Evolutionary conservation across 2,113 vertebrate genomes (phyloP), one percentile per base, ranked within the genome.

Genomic region (Garra rufa): DNA sequence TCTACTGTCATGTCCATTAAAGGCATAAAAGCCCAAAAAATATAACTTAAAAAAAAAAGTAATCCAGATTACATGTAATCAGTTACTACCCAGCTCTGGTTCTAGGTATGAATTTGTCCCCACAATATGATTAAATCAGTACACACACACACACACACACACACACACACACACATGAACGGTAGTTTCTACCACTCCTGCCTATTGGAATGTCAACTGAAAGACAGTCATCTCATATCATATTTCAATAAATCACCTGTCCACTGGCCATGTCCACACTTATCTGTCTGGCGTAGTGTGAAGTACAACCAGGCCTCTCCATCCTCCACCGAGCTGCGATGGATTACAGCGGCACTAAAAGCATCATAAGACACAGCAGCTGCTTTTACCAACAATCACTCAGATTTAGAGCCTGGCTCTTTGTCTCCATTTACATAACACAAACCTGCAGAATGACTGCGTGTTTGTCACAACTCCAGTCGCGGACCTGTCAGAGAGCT

Each of bases 191-290:
- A 43, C 6, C 5, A 28, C 21, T 43, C 2, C 30, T 26, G 13
- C 34, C 50, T 57, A 13, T 41, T 57, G 46, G 17, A 81, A 81
- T 52, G 26, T 81, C 28, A 70, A 50, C 4, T 52, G 63, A 81
- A 69, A 69, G 61, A 30, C 71, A 48, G 43, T 79, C 76, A 44
- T 79, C 55, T 79, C n/a, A 43, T 44, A 17, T 43, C 38, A 79
- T 79, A 63, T 63, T 81, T 81, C 61, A 46, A 52, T 70, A 81
- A 70, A 81, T 70, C 46, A 48, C 14, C 43, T 81, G 43, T 81
- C 61, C 73, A 34, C 15, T 34, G 75, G 15, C 34, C 11, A 19
- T 41, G 50, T 14, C 75, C 19, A 67, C 59, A 80, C 43, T 46
- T 48, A 78, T 80, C 43, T 70, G 17, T 81, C 19, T 70, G 38